Base-by-base conservation (phyloP, 1,140 invertebrate genomes). In the Zaprionus inermis region DNA sequence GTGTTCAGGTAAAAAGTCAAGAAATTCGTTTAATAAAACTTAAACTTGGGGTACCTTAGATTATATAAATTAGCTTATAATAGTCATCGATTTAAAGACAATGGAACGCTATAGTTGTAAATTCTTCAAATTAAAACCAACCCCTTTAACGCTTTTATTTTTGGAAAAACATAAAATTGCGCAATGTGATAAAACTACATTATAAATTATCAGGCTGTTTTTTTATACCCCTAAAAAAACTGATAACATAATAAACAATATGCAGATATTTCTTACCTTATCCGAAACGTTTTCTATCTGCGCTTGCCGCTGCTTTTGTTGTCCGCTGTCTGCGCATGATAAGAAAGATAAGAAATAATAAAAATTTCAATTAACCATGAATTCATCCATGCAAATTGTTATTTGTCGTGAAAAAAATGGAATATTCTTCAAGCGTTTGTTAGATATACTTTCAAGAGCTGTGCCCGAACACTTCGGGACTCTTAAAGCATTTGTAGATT, bases 261-360 rank as follows among this genome's bases (percentile, higher is more conserved):
- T 49, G 1, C 11, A n/a, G 3, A 38, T 14, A 38, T 49, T 20
- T 1, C 16, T 49, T 54, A 54, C 51, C 51, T 54, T 54, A 54
- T 54, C 51, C 51, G 51, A 54, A 54, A 24, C 12, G 24, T 54
- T 20, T 54, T 28, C 11, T 30, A 6, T 14, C 18, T 14, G 18
- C 22, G 6, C n/a, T 52, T 54, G 7, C 11, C 14, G 51, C 51
- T 28, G 51, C 51, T 54, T 54, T 30, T 54, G 51, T 14, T 54
- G 24, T 14, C 24, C 22, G 18, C 51, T n/a, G 24, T 54, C 51
- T 54, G 51, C 6, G 24, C 28, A 54, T 30, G 51, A 28, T 24
- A 28, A 54, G 24, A 54, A 30, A 14, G 24, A 54, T 49, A 54
- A 54, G 24, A 4, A 54, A 44, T 24, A 16, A 44, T 14, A 16